Evolutionary conservation across 2,797 vertebrate species (phyloP), one percentile per base, ranked within the genome.

Genomic region (Phoeniculus purpureus): DNA sequence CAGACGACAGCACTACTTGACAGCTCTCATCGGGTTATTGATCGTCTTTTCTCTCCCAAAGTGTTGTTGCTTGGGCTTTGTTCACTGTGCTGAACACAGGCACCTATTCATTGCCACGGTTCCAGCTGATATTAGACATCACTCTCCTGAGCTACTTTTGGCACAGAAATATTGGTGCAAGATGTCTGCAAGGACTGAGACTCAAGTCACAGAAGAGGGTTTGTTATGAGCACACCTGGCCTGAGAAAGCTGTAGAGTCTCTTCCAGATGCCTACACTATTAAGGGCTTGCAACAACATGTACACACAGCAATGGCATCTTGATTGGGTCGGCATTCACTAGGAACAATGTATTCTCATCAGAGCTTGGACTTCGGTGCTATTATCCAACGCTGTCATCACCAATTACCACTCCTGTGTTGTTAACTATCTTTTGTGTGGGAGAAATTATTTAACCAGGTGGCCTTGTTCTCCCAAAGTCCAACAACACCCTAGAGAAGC

Each of bases 1-100:
- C 91, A 93, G 77, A 71, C 66, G 87, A 60, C 25, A 81, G 73
- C 85, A 76, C 62, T 73, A 81, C 77, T 73, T 73, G 76, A 67
- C 77, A 94, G 27, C 55, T 45, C 17, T 85, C 73, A 64, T 34
- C 0, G 15, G 37, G 34, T 73, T 94, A 94, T 91, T 43, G 87
- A 96, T 92, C 91, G 59, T 3, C 16, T 77, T 60, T 37, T 62
- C 64, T 70, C 56, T 79, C 66, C 87, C 43, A 68, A 79, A 87
- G 77, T 25, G 0, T 73, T 50, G 48, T 10, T 37, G 31, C 59
- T 93, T 45, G 25, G 73, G 79, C 73, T 92, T 85, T 92, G 62
- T 51, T 94, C 65, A 68, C 75, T 8, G 27, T 20, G 6, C 56
- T 62, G 73, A 82, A 55, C 26, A 47, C 51, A 34, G 60, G 71